Evolutionary conservation across 2,113 vertebrate species (phyloP), one percentile per base, ranked within the genome.

Genomic region (Suncus etruscus): DNA sequence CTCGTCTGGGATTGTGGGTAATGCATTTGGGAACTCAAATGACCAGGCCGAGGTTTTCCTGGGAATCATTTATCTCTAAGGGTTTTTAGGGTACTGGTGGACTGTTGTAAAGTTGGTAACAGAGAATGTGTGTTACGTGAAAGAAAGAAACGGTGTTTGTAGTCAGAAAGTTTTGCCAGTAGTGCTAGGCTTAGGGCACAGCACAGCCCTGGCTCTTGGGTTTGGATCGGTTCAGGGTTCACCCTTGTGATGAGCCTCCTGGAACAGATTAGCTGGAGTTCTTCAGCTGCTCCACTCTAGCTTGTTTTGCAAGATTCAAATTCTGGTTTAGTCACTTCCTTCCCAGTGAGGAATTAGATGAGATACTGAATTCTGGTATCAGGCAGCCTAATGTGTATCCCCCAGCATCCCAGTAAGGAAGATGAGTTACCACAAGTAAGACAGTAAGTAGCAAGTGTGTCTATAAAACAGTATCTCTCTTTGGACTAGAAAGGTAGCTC

Each of bases 1-100:
- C 47, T 77, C 63, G 73, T 72, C 39, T 91, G 72, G 54, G 86
- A 83, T 72, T 90, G 65, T 77, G 70, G 48, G 92, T 93, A 90
- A 84, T 39, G 31, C 8, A 39, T 12, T 69, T 85, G 45, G 31
- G 70, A 91, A 50, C 29, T 91, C 54, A 69, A 8, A 32, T 79
- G 87, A 51, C 83, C 74, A 90, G 48, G 58, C 22, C 9, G 54
- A 25, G 5, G 5, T 48, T 87, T 92, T 20, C 47, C 29, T 84
- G 29, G 51, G 20, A 91, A 95, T 85, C 32, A 77, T 86, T 89
- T 81, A 10, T 91, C 32, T 27, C 9, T 45, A 6, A 87, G 32
- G 76, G 11, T 4, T 93, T 8, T 68, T 77, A 45, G 68, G 47
- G 22, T 47, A 11, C 29, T 82, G 6, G 54, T 73, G 50, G 54